These are phyloP conservation scores for Cynaeus angustus DNA, from an alignment of 2,888 invertebrate genomes.

Conservation along the genomic window DNA sequence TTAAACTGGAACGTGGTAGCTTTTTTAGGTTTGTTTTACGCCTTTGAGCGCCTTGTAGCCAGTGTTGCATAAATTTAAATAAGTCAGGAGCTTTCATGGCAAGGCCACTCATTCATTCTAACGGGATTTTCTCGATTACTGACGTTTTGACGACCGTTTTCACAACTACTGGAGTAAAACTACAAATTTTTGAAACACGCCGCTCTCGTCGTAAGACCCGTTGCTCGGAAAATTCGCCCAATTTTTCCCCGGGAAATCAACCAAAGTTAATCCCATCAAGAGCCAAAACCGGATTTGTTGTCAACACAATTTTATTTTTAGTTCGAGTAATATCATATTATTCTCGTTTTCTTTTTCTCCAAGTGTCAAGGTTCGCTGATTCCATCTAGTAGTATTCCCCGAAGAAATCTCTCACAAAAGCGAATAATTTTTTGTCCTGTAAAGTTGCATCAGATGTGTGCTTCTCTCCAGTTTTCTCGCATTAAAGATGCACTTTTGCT, in stretches of 20 bases:
- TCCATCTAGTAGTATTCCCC: conserved; percentile 23
- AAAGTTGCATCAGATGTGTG: conserved; percentile 18
- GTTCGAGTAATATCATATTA: conserved; percentile 10
- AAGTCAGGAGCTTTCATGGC: neutral
- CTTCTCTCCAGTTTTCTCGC: conserved; percentile 3
- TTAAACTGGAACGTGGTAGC: conserved; percentile 29
- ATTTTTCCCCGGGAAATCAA: neutral
- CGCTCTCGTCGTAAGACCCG: no score
- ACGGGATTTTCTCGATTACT: neutral
- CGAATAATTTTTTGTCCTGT: conserved; percentile 34
- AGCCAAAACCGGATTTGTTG: conserved; percentile 6
- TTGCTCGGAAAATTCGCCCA: no score
- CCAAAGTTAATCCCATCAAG: neutral
- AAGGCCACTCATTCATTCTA: neutral
- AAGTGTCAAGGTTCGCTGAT: conserved; percentile 24
- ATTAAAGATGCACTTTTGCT: neutral
- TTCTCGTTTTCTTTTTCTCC: conserved; percentile 9
- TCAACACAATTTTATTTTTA: conserved; percentile 10
- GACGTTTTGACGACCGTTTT: no score
- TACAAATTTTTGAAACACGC: no score
- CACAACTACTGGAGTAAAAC: no score
- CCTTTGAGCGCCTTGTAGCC: conserved; percentile 17
- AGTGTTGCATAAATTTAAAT: conserved; percentile 4
- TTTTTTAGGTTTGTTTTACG: conserved; percentile 24
- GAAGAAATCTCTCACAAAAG: conserved; percentile 26